Evolutionary conservation across 1,140 invertebrate genomes (phyloP).

Genomic region (Zaprionus kolodkinae): DNA sequence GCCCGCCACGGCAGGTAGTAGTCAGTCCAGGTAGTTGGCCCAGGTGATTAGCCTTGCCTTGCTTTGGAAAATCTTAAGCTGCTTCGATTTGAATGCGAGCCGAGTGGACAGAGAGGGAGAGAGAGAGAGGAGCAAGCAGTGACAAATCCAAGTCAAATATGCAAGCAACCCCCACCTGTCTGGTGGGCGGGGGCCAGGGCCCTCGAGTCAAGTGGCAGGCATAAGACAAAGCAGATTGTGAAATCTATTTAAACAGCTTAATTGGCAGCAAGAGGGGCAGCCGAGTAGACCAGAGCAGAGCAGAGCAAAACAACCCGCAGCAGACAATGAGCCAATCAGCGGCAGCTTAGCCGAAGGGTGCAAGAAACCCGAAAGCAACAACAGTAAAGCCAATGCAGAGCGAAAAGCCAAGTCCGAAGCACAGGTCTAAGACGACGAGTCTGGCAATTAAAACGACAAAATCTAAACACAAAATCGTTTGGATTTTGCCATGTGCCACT

Average conservation of each 20-base stretch:
- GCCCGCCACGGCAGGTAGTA: conserved; percentile 27
- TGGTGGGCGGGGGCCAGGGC: not conserved
- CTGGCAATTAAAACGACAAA: conserved; percentile 80
- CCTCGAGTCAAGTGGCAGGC: conserved; percentile 53
- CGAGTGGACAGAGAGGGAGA: conserved; percentile 1
- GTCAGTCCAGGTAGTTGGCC: conserved; percentile 40
- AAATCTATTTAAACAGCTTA: conserved; percentile 81
- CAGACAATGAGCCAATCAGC: conserved; percentile 60
- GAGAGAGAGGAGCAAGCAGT: conserved; percentile 31
- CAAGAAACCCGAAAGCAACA: conserved; percentile 43
- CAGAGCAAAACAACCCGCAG: conserved; percentile 17
- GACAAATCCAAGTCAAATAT: conserved; percentile 82
- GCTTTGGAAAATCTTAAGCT: conserved; percentile 69
- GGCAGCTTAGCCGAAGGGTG: conserved; percentile 61
- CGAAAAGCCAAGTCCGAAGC: conserved; percentile 36
- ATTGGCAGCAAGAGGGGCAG: conserved; percentile 58
- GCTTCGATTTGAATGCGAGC: conserved; percentile 67
- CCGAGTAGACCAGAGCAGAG: not conserved
- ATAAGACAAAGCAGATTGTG: conserved; percentile 51
- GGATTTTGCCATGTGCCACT: conserved; percentile 65
- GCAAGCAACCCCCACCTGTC: conserved; percentile 52
- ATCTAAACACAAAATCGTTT: conserved; percentile 77
- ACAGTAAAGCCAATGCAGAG: conserved; percentile 27
- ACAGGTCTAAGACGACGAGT: conserved; percentile 37
- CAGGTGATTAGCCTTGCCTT: conserved; percentile 60